phyloP scores from a whole-genome alignment of 23 tunicate genomes.

The Ascidia mentula region DNA sequence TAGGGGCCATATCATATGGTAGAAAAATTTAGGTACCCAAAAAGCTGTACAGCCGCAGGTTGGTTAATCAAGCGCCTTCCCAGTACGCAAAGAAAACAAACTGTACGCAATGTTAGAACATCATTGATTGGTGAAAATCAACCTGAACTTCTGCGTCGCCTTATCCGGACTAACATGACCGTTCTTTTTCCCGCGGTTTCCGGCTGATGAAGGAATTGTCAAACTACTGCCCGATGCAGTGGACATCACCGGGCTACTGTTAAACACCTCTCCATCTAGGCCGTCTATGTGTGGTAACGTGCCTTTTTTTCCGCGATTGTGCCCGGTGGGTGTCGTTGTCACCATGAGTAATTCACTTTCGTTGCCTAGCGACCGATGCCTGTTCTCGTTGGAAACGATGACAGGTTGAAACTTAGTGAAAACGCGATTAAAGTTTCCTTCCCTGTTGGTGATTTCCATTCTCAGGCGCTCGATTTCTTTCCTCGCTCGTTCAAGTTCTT shows the following conservation, averaged over 20 bases:
- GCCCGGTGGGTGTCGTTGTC: background rate
- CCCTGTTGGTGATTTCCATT: conserved; percentile 71
- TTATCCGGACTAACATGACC: background rate
- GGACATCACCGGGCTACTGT: background rate
- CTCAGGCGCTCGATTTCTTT: conserved; percentile 69
- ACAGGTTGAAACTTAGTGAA: conserved; percentile 86
- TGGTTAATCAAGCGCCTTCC: too few relatives aligned
- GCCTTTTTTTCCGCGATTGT: background rate
- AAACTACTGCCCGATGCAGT: background rate
- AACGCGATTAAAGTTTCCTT: conserved; percentile 80
- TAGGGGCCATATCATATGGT: background rate
- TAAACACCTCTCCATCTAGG: background rate
- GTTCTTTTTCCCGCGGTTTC: background rate
- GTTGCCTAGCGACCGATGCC: background rate
- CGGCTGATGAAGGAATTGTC: background rate
- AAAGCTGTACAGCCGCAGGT: background rate
- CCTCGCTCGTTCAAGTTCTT: conserved; percentile 52
- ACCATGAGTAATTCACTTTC: background rate
- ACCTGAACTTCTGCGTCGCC: background rate
- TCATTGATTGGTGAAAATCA: background rate
- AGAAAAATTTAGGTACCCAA: background rate
- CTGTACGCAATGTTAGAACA: too few relatives aligned
- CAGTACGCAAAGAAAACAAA: too few relatives aligned
- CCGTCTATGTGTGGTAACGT: background rate
- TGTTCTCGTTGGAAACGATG: conserved; percentile 30